Percentiles rank a stretch among this genome's conserved stretches.
phyloP scores from a whole-genome alignment of 2,888 invertebrate genomes.

The Willowsia nigromaculata region DNA sequence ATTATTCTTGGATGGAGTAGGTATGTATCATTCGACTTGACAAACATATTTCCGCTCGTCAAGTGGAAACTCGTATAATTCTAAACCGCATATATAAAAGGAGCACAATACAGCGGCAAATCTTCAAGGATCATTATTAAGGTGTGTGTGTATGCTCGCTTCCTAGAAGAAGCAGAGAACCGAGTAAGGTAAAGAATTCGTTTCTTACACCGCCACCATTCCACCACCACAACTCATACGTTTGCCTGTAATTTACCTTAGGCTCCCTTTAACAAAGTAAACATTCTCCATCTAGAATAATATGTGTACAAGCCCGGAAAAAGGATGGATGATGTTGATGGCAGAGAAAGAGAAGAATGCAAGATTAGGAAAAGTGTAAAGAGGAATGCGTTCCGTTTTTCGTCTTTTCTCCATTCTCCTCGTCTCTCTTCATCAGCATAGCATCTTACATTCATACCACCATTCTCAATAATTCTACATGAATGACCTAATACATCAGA shows the following conservation, averaged over 20 bases:
- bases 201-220: not conserved
- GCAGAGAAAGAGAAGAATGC: slow-evolving; percentile 24
- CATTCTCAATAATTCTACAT: slow-evolving; percentile 56
- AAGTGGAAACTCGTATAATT: not conserved
- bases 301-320: not conserved
- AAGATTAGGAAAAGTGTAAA: slow-evolving; percentile 38
- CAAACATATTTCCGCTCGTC: slow-evolving; percentile 20
- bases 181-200: slow-evolving; percentile 7
- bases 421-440: not conserved
- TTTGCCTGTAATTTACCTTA: slow-evolving; percentile 11
- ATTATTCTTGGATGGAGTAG: not conserved
- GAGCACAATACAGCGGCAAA: not conserved
- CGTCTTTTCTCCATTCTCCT: not conserved
- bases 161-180: no score
- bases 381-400: slow-evolving; percentile 18
- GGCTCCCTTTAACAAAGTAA: slow-evolving; percentile 18
- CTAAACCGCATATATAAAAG: not conserved
- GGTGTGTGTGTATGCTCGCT: not conserved
- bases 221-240: not conserved
- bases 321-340: slow-evolving; percentile 1
- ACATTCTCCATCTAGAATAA: slow-evolving; percentile 8
- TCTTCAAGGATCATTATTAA: not conserved
- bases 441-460: not conserved
- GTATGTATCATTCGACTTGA: slow-evolving; percentile 25
- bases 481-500: slow-evolving; percentile 55